phyloP scores from a whole-genome alignment of 2,888 invertebrate species.

The Plebejus melissa region DNA sequence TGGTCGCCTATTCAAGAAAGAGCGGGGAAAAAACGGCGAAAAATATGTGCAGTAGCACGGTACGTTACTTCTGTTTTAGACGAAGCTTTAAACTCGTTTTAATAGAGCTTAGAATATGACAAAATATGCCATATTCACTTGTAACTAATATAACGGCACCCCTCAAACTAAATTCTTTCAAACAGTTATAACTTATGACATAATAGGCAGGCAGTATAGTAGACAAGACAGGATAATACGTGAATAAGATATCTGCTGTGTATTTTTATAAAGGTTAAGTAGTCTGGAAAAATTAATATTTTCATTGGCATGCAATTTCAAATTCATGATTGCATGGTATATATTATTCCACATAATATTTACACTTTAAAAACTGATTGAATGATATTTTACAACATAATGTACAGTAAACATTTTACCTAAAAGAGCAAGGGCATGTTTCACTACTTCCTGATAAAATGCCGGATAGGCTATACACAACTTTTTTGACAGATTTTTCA shows the following conservation, averaged over 20 bases:
- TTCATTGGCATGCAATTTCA: background rate
- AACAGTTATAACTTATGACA: background rate
- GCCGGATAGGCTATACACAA: too few species aligned
- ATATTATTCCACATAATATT: too few species aligned
- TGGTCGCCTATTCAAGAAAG: background rate
- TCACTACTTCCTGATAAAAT: too few species aligned
- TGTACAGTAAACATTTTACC: too few species aligned
- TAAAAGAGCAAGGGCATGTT: too few species aligned
- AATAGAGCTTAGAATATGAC: background rate
- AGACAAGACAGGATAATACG: background rate
- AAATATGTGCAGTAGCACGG: conserved; percentile 6
- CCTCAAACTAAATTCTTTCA: background rate
- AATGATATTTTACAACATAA: too few species aligned
- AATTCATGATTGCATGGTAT: background rate
- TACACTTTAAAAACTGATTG: too few species aligned
- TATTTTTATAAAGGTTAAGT: background rate
- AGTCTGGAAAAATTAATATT: background rate
- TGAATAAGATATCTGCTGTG: background rate
- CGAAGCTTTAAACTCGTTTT: background rate
- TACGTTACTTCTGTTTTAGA: background rate
- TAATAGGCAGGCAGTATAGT: background rate
- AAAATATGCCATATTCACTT: background rate
- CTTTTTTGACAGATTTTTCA: too few species aligned
- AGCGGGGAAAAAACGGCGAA: background rate
- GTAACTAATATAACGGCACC: background rate